Conservation (phyloP, 2,113 vertebrate species). For the Sylvietta virens region DNA sequence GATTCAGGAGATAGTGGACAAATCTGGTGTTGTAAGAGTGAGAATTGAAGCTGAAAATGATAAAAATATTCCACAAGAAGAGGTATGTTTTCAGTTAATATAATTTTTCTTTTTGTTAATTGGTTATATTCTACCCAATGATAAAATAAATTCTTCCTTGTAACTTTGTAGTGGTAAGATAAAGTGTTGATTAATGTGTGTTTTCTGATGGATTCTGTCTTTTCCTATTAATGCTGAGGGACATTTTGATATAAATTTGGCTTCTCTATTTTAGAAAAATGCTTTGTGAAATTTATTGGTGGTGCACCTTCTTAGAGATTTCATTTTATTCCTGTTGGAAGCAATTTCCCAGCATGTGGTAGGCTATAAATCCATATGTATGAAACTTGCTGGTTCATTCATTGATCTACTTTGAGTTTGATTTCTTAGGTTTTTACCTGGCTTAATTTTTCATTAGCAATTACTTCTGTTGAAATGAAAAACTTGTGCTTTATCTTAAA, state of each 20-base stretch:
- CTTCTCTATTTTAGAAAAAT: background rate
- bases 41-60: slow-evolving; percentile 97
- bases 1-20: slow-evolving; percentile 98
- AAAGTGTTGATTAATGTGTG: background rate
- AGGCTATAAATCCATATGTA: background rate
- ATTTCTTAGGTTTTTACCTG: background rate
- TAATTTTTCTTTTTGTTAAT: background rate
- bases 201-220: background rate
- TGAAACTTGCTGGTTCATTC: background rate
- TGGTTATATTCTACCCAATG: background rate
- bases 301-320: background rate
- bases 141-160: background rate
- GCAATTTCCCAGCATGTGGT: background rate
- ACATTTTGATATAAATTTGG: background rate
- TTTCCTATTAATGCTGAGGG: background rate
- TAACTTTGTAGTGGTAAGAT: background rate
- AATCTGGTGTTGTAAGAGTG: slow-evolving; percentile 96
- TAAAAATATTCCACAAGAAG: slow-evolving; percentile 89
- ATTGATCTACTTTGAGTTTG: background rate
- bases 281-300: background rate
- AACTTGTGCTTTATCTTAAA: background rate
- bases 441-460: background rate
- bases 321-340: background rate
- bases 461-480: background rate
- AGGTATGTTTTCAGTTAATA: slow-evolving; percentile 75